Conservation (phyloP, 2,113 vertebrate species). For the Pterophyllum scalare region DNA sequence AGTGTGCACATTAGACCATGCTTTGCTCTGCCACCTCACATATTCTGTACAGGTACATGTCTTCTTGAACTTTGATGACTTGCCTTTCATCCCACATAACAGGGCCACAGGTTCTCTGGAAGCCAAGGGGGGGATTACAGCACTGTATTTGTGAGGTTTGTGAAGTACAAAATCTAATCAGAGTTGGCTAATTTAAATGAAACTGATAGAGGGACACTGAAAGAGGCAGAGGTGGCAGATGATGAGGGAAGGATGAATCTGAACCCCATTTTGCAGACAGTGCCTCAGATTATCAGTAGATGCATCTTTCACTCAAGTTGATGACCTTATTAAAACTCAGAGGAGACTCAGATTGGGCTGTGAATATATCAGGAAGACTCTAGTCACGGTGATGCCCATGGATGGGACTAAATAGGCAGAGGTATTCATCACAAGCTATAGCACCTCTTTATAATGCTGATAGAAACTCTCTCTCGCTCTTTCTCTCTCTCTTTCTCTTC, state of each 20-base stretch:
- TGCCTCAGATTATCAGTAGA: constrained; percentile 69
- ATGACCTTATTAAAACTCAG: constrained; percentile 80
- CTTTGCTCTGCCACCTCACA: constrained; percentile 23
- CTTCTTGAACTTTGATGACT: constrained; percentile 38
- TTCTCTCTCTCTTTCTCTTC: constrained; percentile 5
- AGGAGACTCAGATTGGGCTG: constrained; percentile 73
- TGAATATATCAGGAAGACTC: constrained; percentile 72
- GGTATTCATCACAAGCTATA: constrained; percentile 70
- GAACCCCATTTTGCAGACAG: constrained; percentile 54
- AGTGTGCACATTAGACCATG: constrained; percentile 51
- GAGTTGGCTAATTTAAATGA: constrained; percentile 56
- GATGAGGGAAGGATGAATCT: constrained; percentile 45
- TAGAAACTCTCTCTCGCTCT: constrained; percentile 42
- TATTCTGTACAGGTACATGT: constrained; percentile 30
- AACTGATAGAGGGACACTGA: constrained; percentile 63
- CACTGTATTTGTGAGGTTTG: constrained; percentile 1
- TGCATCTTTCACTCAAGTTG: constrained; percentile 77
- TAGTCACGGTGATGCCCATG: constrained; percentile 63
- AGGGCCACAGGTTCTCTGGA: constrained; percentile 18
- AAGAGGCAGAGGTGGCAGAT: constrained; percentile 45
- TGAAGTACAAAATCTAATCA: constrained; percentile 44
- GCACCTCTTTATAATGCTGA: constrained; percentile 69
- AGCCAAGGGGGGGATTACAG: background rate
- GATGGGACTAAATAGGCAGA: constrained; percentile 56
- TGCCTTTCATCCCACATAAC: constrained; percentile 30